Percentiles rank a stretch among this genome's conserved stretches.
These are phyloP conservation scores for Strigops habroptila DNA, from an alignment of 2,113 vertebrate species.

Conservation along the genomic window DNA sequence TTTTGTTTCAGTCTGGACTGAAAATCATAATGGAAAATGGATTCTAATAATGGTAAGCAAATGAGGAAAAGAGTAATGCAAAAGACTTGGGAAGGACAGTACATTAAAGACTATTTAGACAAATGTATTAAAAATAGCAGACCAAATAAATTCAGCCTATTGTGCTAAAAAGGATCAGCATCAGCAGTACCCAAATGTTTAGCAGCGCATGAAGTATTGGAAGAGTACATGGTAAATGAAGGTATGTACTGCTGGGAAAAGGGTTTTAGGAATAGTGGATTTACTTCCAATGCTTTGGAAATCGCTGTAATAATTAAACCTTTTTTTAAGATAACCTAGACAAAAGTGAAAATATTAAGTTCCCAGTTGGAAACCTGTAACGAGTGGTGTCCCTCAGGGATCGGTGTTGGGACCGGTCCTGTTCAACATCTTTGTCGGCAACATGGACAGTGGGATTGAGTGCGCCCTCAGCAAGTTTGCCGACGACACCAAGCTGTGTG, in stretches of 20 bases:
- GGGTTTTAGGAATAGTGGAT: background rate
- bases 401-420: no score
- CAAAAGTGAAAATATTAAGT: background rate
- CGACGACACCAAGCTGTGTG: no score
- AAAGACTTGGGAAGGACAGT: background rate
- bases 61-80: background rate
- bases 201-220: background rate
- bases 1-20: background rate
- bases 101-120: background rate
- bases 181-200: background rate
- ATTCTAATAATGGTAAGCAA: background rate
- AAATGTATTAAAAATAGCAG: background rate
- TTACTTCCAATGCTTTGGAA: background rate
- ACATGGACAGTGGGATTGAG: no score
- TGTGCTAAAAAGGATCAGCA: background rate
- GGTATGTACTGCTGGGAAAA: background rate
- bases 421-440: no score
- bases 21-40: background rate
- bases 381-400: no score
- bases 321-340: background rate
- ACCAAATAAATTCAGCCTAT: background rate
- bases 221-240: background rate
- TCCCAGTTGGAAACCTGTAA: no score
- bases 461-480: no score
- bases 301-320: background rate